Percentiles rank a stretch among this genome's conserved stretches.
phyloP scores from a whole-genome alignment of 2,113 vertebrate genomes.

The Solenodon paradoxus region DNA sequence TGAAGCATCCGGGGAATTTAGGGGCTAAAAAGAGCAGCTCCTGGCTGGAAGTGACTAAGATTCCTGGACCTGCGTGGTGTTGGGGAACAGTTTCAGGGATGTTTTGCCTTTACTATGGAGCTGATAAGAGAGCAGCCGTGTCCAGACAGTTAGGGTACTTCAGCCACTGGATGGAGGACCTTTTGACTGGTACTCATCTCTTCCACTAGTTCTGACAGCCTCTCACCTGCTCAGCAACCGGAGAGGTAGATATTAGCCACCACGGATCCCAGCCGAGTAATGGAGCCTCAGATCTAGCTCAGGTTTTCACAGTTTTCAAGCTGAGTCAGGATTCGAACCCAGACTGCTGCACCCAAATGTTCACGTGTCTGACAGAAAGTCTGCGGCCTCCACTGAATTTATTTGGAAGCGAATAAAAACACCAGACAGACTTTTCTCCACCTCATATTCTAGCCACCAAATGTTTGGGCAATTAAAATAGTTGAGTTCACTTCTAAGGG shows the following conservation, averaged over 20 bases:
- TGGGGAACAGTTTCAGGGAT: constrained; percentile 20
- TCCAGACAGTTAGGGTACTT: neutral
- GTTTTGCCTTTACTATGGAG: constrained; percentile 7
- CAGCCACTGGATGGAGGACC: neutral
- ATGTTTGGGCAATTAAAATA: constrained; percentile 69
- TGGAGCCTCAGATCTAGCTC: neutral
- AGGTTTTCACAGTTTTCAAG: neutral
- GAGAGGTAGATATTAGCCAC: neutral
- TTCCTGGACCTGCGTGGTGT: constrained; percentile 21
- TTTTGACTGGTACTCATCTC: neutral
- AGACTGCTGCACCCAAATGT: neutral
- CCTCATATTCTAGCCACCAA: constrained; percentile 53
- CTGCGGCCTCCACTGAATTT: neutral
- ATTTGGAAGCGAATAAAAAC: constrained; percentile 62
- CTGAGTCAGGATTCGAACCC: neutral
- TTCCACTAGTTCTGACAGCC: neutral
- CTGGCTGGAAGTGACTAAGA: constrained; percentile 49
- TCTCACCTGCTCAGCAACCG: neutral
- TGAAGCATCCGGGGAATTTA: constrained; percentile 68
- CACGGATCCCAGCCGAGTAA: neutral
- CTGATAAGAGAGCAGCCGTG: neutral
- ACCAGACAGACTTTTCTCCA: neutral
- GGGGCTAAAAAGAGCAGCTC: constrained; percentile 56
- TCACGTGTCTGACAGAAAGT: neutral
- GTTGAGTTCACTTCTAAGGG: constrained; percentile 63